These are phyloP conservation scores for Zhuqinia jingwanae DNA, from an alignment of 2,888 invertebrate genomes.

Conservation along the genomic window DNA sequence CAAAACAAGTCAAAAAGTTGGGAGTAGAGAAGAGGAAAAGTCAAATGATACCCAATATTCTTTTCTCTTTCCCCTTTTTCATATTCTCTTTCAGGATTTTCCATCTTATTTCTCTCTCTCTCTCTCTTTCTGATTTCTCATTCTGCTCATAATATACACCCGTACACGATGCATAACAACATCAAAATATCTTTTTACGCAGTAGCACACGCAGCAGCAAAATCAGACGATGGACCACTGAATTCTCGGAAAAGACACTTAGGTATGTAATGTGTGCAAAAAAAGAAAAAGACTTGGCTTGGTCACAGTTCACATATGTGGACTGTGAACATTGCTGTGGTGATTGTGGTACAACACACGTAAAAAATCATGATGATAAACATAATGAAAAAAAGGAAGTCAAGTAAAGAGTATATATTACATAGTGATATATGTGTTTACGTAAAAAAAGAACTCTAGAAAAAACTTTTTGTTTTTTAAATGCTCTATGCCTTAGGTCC, in stretches of 20 bases:
- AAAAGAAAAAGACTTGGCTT: background rate
- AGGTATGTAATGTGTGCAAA: too few relatives aligned
- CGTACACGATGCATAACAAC: background rate
- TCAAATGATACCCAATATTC: background rate
- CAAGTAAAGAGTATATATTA: too few relatives aligned
- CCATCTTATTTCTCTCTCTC: background rate
- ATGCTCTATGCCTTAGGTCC: background rate
- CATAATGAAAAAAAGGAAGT: background rate
- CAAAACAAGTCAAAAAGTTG: background rate
- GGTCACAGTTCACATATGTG: background rate
- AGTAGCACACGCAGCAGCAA: background rate
- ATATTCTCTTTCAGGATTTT: background rate
- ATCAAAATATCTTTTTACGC: slow-evolving; percentile 14
- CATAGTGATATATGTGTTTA: background rate
- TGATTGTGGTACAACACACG: slow-evolving; percentile 1
- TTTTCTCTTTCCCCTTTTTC: background rate
- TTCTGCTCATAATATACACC: slow-evolving; percentile 37
- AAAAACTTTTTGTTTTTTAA: background rate
- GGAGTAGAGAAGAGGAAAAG: background rate
- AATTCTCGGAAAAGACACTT: too few relatives aligned
- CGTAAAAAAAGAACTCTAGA: background rate
- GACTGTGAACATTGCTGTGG: background rate
- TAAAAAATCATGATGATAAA: background rate
- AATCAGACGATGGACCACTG: background rate
- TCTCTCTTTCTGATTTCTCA: slow-evolving; percentile 2